Base-by-base conservation (phyloP, 2,888 invertebrate species). In the Branchellion lobata region DNA sequence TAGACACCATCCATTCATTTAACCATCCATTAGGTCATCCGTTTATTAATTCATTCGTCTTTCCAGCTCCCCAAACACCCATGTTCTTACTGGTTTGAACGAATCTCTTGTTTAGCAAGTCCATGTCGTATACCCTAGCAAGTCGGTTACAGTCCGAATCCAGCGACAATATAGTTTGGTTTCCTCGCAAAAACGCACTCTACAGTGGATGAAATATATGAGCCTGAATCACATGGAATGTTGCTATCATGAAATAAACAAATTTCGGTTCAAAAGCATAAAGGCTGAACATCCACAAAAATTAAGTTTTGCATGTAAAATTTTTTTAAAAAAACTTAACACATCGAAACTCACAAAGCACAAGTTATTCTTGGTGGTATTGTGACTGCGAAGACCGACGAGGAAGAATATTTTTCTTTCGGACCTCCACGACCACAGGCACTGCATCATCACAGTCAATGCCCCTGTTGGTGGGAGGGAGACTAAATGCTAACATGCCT, bases 41-140 rank as follows among this genome's bases (percentile, higher is more conserved):
- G n/a, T n/a, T n/a, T n/a, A n/a, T n/a, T n/a, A n/a, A n/a, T n/a
- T n/a, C n/a, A n/a, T n/a, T n/a, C n/a, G n/a, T n/a, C n/a, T n/a
- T n/a, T n/a, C n/a, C n/a, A n/a, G n/a, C n/a, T n/a, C n/a, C n/a
- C n/a, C 40, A 40, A 40, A 5, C 40, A 40, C 40, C 40, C 14
- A 8, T 14, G 8, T n/a, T 18, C 24, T 57, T 57, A 57, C 61
- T 57, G 21, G 24, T 57, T 57, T 57, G 61, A 24, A 57, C 21
- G 24, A 57, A 57, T 57, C 61, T 57, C 24, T 57, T 57, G 24
- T 57, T 57, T n/a, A 57, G 5, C 14, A 57, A n/a, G 24, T 57
- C 61, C 61, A 57, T 57, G 61, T 57, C 61, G 21, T 57, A n/a
- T 24, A 57, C n/a, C n/a, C 21, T 57, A 24, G 61, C 61, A 18